Conservation (phyloP, 2,113 vertebrate species). For the Tinamus guttatus region DNA sequence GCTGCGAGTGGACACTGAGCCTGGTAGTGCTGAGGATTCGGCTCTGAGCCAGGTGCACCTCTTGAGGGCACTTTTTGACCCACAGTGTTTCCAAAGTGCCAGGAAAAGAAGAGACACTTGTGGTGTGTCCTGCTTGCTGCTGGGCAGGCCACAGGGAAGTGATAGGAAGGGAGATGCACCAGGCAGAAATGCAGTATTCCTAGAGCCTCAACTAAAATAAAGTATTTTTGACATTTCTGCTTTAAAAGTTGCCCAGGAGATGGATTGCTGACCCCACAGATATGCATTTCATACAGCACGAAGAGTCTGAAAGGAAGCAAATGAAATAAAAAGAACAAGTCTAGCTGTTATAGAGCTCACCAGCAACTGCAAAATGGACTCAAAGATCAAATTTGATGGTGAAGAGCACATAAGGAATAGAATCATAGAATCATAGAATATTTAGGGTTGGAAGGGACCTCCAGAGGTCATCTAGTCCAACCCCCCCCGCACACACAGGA, state of each 20-base stretch:
- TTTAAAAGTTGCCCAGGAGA: neutral
- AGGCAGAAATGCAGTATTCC: neutral
- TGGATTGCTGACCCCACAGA: neutral
- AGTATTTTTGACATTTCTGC: neutral
- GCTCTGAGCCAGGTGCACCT: neutral
- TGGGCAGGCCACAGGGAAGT: neutral
- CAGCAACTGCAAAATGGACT: neutral
- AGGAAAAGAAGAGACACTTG: neutral
- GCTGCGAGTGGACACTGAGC: neutral
- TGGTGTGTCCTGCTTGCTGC: neutral
- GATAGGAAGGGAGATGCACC: neutral
- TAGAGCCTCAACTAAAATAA: neutral
- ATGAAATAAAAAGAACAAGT: neutral
- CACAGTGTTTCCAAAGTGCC: accelerated
- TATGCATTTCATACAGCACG: neutral
- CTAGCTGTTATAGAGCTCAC: neutral
- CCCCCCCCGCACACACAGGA: too few species aligned
- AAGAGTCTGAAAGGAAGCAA: neutral
- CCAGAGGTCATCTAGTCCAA: too few species aligned
- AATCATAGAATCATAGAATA: too few species aligned
- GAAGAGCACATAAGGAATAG: neutral
- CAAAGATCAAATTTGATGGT: neutral
- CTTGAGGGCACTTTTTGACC: neutral
- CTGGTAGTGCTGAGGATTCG: neutral
- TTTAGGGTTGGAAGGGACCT: too few species aligned